Evolutionary conservation across 2,113 vertebrate species (phyloP).

Genomic region (Ascaphus truei): DNA sequence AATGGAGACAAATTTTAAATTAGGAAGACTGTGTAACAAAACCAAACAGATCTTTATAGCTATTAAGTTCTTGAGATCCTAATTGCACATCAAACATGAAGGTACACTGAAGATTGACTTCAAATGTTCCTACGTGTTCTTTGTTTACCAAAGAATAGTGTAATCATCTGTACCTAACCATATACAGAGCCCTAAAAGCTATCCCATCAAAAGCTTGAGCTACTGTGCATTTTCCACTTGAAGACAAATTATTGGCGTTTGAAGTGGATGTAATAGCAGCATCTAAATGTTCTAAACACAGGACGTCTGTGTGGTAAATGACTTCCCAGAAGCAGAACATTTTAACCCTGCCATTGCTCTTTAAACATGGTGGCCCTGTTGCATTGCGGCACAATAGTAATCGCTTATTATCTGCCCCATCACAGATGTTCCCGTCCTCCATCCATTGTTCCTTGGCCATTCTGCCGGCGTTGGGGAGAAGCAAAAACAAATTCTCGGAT

Average conservation of each 20-base stretch:
- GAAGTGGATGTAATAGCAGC: background rate
- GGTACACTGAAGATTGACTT: background rate
- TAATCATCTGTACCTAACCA: background rate
- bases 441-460: no score
- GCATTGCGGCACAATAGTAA: no score
- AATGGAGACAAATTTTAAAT: no score
- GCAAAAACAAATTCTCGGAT: no score
- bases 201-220: background rate
- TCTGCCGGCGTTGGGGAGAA: no score
- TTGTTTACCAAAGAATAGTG: background rate
- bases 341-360: background rate
- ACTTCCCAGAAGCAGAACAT: background rate
- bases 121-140: background rate
- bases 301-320: background rate
- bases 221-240: conserved; percentile 11
- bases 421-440: no score
- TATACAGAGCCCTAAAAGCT: background rate
- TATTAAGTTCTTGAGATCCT: conserved; percentile 18
- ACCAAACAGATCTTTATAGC: background rate
- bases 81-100: background rate
- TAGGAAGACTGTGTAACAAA: background rate
- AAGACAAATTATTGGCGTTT: background rate
- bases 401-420: no score
- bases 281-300: background rate
- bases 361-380: no score